phyloP scores from a whole-genome alignment of 2,113 vertebrate species.

The Plecturocebus donacophilus region DNA sequence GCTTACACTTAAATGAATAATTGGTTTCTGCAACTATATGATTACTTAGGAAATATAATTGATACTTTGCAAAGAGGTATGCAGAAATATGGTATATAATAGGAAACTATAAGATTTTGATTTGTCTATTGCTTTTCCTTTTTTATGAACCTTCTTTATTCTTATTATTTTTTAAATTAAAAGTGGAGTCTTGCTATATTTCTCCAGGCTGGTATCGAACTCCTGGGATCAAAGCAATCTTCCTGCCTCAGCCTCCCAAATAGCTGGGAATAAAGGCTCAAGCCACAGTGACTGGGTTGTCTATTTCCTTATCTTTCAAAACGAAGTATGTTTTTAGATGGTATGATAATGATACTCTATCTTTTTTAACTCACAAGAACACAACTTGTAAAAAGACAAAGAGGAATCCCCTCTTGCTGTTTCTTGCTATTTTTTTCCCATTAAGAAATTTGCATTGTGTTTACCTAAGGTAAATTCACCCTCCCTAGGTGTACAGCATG shows the following conservation, averaged over 20 bases:
- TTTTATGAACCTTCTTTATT: too few relatives aligned
- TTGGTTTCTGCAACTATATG: not conserved
- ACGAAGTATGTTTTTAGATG: not conserved
- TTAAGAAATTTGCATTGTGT: not conserved
- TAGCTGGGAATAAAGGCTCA: too few relatives aligned
- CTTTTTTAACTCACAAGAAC: not conserved
- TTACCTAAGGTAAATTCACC: not conserved
- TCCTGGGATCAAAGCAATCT: too few relatives aligned
- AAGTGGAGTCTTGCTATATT: too few relatives aligned
- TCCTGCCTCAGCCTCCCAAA: too few relatives aligned
- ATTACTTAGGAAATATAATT: not conserved
- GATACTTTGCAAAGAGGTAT: not conserved
- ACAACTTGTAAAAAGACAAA: slow-evolving; percentile 3
- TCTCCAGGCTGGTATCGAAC: too few relatives aligned
- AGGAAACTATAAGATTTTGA: slow-evolving; percentile 6
- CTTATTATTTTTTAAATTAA: too few relatives aligned
- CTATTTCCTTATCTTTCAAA: not conserved
- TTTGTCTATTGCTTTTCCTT: not conserved
- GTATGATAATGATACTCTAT: not conserved
- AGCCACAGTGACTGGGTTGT: too few relatives aligned
- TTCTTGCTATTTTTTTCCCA: not conserved
- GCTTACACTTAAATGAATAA: slow-evolving; percentile 7
- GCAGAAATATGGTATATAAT: not conserved
- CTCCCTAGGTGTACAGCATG: not conserved
- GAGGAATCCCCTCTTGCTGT: not conserved